Conservation (phyloP, 2,113 vertebrate genomes). For the Leuciscus idus region DNA sequence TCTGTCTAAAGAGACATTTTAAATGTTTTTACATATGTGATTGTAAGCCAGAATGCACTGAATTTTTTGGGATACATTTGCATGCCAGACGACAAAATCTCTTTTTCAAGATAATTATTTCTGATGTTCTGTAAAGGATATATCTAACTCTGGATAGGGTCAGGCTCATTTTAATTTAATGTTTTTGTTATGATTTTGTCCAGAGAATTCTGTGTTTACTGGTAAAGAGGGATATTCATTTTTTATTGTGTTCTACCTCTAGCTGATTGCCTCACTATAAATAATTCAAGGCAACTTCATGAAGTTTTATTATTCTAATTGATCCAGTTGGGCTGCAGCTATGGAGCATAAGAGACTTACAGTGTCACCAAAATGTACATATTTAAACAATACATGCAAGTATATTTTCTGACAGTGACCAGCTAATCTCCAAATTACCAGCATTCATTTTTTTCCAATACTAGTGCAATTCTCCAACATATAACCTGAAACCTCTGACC, state of each 20-base stretch:
- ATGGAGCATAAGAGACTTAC: neutral
- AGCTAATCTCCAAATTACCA: conserved; percentile 39
- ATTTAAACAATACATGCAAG: neutral
- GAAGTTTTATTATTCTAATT: conserved; percentile 6
- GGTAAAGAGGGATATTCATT: conserved; percentile 21
- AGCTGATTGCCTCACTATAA: conserved; percentile 26
- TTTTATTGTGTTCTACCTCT: conserved; percentile 51
- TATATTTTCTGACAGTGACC: neutral
- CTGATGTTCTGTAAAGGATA: neutral
- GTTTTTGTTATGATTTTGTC: neutral
- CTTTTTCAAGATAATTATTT: conserved; percentile 1
- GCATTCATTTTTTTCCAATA: conserved; percentile 20
- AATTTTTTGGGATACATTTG: neutral
- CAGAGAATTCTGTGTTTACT: conserved; percentile 4
- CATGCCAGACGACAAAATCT: conserved; percentile 17
- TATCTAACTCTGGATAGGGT: neutral
- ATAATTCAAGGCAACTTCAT: neutral
- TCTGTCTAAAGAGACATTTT: neutral
- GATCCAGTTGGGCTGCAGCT: neutral
- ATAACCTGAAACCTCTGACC: neutral
- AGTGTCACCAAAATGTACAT: neutral
- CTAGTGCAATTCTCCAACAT: neutral
- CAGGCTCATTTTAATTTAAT: neutral
- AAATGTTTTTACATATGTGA: conserved; percentile 24
- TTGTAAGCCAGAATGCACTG: conserved; percentile 39